Conservation (phyloP, 2,888 invertebrate species). For the Drosophila gaucha region DNA sequence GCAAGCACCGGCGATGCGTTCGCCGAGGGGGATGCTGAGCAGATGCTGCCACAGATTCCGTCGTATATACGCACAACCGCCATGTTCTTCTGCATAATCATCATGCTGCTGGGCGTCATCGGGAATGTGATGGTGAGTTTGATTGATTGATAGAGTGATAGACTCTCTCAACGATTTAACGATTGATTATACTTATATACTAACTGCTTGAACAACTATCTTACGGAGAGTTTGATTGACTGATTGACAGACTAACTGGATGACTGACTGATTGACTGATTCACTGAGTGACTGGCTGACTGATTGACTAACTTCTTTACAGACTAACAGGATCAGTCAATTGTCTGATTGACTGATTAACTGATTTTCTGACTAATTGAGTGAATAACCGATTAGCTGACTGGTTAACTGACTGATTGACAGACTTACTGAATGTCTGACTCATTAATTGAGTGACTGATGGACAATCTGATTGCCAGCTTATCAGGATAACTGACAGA, state of each 20-base stretch:
- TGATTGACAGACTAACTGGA: no score
- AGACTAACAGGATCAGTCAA: no score
- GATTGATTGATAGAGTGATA: neutral
- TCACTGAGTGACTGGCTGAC: no score
- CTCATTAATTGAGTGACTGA: neutral
- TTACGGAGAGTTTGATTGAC: no score
- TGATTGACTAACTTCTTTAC: neutral
- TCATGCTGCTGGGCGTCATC: conserved; percentile 95
- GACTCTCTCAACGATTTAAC: no score
- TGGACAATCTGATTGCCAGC: no score
- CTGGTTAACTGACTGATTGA: neutral
- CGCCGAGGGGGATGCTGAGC: conserved; percentile 56
- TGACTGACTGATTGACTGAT: no score
- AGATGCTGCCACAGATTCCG: conserved; percentile 88
- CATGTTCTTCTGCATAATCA: conserved; percentile 94
- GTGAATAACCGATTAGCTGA: neutral
- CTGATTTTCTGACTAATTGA: neutral
- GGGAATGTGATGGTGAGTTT: conserved; percentile 93
- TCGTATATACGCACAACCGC: conserved; percentile 94
- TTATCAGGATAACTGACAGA: no score
- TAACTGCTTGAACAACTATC: neutral
- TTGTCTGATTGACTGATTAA: neutral
- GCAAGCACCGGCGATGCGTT: conserved; percentile 19
- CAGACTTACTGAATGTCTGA: neutral
- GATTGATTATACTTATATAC: neutral